Evolutionary conservation across 2,113 vertebrate species (phyloP).

Genomic region (Sphaerodactylus townsendi): DNA sequence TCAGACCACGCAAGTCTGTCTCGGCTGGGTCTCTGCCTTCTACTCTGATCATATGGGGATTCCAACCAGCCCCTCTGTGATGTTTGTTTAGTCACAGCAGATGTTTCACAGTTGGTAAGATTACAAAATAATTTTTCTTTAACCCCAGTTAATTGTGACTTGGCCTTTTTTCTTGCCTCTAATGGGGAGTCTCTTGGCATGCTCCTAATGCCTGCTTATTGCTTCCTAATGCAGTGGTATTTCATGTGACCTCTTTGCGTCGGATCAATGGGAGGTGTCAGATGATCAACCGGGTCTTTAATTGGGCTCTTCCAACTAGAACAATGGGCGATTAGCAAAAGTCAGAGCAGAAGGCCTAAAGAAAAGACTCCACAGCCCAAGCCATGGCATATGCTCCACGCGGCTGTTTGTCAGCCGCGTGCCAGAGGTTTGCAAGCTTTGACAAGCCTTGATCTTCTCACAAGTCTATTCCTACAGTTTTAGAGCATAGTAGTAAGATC

Average conservation of each 20-base stretch:
- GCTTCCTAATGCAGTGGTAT: constrained; percentile 18
- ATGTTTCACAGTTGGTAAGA: constrained; percentile 30
- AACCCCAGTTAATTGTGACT: constrained; percentile 28
- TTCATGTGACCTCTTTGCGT: constrained; percentile 44
- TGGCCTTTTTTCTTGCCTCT: neutral
- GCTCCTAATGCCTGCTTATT: constrained; percentile 33
- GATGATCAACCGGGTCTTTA: constrained; percentile 48
- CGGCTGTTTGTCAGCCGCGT: constrained; percentile 39
- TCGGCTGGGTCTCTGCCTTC: neutral
- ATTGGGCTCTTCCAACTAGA: constrained; percentile 66
- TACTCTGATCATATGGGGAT: neutral
- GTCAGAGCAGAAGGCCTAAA: constrained; percentile 48
- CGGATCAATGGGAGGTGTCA: constrained; percentile 26
- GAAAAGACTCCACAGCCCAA: constrained; percentile 48
- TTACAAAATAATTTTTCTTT: constrained; percentile 8
- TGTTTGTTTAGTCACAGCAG: constrained; percentile 16
- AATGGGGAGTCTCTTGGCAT: constrained; percentile 22
- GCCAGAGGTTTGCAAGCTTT: constrained; percentile 45
- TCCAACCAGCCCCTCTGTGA: neutral
- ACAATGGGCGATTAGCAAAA: constrained; percentile 66
- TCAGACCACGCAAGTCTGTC: neutral
- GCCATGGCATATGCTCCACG: constrained; percentile 49
- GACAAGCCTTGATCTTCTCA: constrained; percentile 55
- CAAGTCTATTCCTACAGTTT: constrained; percentile 21
- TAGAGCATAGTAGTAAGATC: too few relatives aligned